These are phyloP conservation scores for Zapornia atra DNA, from an alignment of 2,113 vertebrate genomes.

Conservation along the genomic window DNA sequence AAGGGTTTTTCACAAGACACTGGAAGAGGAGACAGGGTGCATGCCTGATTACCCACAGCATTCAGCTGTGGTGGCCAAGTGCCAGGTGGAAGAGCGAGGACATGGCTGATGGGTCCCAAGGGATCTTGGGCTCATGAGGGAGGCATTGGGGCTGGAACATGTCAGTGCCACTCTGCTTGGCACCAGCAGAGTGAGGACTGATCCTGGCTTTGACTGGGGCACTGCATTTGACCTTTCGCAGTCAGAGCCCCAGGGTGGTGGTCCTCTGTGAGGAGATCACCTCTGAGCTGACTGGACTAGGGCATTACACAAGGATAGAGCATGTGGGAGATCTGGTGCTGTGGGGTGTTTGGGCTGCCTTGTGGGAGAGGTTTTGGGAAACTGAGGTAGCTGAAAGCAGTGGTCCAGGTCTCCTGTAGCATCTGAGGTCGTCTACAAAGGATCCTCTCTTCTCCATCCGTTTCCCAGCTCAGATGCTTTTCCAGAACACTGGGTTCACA, in stretches of 20 bases:
- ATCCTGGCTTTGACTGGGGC: not conserved
- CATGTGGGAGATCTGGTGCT: not conserved
- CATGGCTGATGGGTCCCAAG: not conserved
- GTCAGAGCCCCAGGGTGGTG: not conserved
- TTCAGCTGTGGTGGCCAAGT: not conserved
- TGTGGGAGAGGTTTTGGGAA: not conserved
- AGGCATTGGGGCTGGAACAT: not conserved
- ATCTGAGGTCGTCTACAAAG: not conserved
- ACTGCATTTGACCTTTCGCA: not conserved
- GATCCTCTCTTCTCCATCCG: not conserved
- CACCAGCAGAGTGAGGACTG: not conserved
- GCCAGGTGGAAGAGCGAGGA: not conserved
- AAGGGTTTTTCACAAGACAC: not conserved
- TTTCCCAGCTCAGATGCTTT: not conserved
- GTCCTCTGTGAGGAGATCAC: not conserved
- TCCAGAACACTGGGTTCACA: not conserved
- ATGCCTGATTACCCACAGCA: too few species aligned
- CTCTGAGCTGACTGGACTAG: not conserved
- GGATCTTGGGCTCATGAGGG: not conserved
- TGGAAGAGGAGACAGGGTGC: not conserved
- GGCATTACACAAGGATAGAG: not conserved
- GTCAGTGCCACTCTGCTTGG: not conserved
- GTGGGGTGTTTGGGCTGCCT: not conserved
- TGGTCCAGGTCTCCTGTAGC: not conserved
- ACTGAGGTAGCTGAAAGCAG: not conserved